Percentiles rank a stretch among this genome's conserved stretches.
These are phyloP conservation scores for Scomber scombrus DNA, from an alignment of 2,113 vertebrate species.

Conservation along the genomic window DNA sequence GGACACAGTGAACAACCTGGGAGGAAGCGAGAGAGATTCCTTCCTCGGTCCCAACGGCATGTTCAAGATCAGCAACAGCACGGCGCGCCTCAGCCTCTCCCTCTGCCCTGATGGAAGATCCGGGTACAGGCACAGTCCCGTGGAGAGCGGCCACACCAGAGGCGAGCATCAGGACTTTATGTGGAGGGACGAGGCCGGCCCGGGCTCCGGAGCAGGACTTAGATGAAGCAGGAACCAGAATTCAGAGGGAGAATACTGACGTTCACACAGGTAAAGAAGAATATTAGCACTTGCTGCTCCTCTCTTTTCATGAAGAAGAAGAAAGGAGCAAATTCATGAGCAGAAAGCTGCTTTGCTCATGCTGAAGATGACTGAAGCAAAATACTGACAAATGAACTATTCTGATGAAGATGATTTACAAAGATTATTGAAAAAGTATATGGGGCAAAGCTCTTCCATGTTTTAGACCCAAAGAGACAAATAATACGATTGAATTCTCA, in stretches of 20 bases:
- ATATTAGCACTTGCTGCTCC: conserved; percentile 78
- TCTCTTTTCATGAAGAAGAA: conserved; percentile 45
- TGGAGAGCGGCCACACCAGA: conserved; percentile 63
- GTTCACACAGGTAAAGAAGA: conserved; percentile 40
- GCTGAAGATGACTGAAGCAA: conserved; percentile 31
- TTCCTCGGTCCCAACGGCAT: conserved; percentile 80
- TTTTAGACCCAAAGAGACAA: conserved; percentile 79
- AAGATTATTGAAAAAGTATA: conserved; percentile 63
- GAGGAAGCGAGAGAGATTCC: conserved; percentile 82
- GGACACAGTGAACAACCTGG: conserved; percentile 84
- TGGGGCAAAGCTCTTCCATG: conserved; percentile 64
- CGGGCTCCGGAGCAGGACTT: conserved; percentile 60
- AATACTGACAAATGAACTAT: conserved; percentile 50
- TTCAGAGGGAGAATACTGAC: background rate
- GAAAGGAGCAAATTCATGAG: conserved; percentile 43
- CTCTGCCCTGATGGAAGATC: conserved; percentile 68
- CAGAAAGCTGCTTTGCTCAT: conserved; percentile 32
- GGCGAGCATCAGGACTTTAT: conserved; percentile 78
- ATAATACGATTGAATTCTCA: conserved; percentile 50
- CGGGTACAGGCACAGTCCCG: conserved; percentile 62
- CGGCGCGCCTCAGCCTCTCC: conserved; percentile 78
- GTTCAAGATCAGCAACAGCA: conserved; percentile 85
- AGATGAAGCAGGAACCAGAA: conserved; percentile 66
- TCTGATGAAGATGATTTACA: conserved; percentile 48
- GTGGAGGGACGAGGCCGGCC: conserved; percentile 78